Evolutionary conservation across 30 jellyfish, hydroid and myxozoan genomes (phyloP).

Genomic region (Pelagia noctiluca): DNA sequence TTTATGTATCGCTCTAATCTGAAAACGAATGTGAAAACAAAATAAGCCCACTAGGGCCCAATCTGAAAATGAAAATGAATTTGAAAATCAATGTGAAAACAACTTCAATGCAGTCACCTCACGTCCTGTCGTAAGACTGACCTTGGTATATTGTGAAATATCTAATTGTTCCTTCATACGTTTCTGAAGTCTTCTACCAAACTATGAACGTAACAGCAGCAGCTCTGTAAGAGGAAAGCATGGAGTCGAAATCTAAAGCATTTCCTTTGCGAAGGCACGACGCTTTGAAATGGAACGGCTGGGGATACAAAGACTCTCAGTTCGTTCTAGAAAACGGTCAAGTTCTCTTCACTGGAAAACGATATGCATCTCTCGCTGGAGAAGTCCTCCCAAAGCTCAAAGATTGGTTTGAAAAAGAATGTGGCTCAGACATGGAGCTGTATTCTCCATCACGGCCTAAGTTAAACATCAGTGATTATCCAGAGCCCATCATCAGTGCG

Average conservation of each 20-base stretch:
- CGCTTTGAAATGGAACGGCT: conserved; percentile 89
- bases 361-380: conserved; percentile 88
- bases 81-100: no score
- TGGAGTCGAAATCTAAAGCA: conserved; percentile 57
- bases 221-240: background rate
- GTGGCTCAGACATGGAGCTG: conserved; percentile 83
- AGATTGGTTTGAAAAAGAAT: conserved; percentile 89
- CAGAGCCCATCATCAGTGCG: conserved; percentile 59
- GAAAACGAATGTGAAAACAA: no score
- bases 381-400: conserved; percentile 88
- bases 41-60: no score
- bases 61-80: no score
- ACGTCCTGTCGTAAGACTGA: no score
- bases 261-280: conserved; percentile 91
- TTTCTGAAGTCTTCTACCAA: no score
- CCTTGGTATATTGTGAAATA: no score
- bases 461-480: conserved; percentile 74
- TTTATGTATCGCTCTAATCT: no score
- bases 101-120: no score
- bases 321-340: conserved; percentile 67
- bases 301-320: conserved; percentile 94
- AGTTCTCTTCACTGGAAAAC: conserved; percentile 76
- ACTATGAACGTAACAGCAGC: background rate
- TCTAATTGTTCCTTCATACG: no score
- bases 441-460: conserved; percentile 70